Conservation (phyloP, 2,113 vertebrate species). For the Microcebus lehilahytsara region DNA sequence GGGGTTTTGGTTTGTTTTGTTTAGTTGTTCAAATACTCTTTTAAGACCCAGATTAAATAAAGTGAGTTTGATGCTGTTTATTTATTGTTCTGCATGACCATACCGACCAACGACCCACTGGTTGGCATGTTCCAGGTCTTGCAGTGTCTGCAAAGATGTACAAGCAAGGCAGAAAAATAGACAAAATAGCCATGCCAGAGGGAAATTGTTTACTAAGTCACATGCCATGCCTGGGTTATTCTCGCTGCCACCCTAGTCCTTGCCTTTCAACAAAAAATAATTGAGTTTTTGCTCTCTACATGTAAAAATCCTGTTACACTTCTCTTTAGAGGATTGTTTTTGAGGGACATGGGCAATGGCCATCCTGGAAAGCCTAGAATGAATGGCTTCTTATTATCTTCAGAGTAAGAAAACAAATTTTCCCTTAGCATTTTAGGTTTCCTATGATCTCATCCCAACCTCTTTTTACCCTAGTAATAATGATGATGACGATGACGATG, state of each 20-base stretch:
- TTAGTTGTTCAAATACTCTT: background rate
- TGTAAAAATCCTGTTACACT: background rate
- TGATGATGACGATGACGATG: background rate
- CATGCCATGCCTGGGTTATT: background rate
- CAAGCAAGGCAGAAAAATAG: background rate
- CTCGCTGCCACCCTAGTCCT: fast-evolving
- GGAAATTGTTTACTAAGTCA: background rate
- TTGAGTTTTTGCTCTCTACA: background rate
- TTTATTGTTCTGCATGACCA: background rate
- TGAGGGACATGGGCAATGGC: background rate
- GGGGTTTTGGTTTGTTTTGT: background rate
- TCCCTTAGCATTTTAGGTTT: background rate
- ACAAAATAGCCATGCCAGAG: background rate
- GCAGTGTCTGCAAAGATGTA: background rate
- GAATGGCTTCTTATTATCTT: background rate
- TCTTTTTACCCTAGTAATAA: background rate
- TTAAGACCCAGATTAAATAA: background rate
- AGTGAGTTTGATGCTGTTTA: background rate
- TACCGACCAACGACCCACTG: background rate
- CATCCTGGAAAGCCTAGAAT: background rate
- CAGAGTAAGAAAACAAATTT: background rate
- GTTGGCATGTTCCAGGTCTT: background rate
- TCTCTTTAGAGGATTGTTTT: background rate
- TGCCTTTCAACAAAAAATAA: background rate
- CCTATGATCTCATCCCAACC: background rate